A percentile compares a stretch with the other conserved stretches of the same genome.
Evolutionary conservation across 1,140 invertebrate species (phyloP).

Genomic region (Coelopa frigida): DNA sequence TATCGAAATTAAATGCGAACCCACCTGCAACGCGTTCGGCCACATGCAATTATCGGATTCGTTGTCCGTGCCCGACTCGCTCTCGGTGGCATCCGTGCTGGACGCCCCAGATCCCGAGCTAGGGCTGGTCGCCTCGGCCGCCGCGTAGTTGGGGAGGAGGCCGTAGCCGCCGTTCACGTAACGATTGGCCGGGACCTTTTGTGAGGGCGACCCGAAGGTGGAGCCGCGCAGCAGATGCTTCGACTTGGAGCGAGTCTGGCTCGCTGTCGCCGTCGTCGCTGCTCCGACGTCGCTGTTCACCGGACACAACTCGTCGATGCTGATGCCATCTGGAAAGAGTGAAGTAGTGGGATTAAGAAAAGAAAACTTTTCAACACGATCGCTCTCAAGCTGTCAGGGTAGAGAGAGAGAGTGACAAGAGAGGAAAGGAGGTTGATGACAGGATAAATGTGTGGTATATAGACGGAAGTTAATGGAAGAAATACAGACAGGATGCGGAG

Average conservation of each 20-base stretch:
- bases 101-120: conserved; percentile 9
- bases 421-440: no score
- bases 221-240: conserved; percentile 35
- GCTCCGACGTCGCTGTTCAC: conserved; percentile 16
- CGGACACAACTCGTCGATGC: conserved; percentile 37
- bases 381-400: no score
- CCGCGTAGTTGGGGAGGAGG: conserved; percentile 6
- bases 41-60: conserved; percentile 38
- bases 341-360: background rate
- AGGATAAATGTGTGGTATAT: no score
- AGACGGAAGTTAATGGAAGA: no score
- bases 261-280: no score
- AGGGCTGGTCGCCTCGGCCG: conserved; percentile 5
- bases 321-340: conserved; percentile 30
- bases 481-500: no score
- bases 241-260: conserved; percentile 26
- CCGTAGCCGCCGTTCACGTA: conserved; percentile 22
- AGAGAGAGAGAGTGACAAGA: no score
- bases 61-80: conserved; percentile 2
- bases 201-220: conserved; percentile 27
- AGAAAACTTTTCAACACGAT: background rate
- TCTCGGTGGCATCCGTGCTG: conserved; percentile 12
- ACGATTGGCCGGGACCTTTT: conserved; percentile 25
- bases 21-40: conserved; percentile 42
- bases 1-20: no score